Evolutionary conservation across 2,113 vertebrate species (phyloP), one percentile per base, ranked within the genome.

Genomic region (Seriola dumerili): DNA sequence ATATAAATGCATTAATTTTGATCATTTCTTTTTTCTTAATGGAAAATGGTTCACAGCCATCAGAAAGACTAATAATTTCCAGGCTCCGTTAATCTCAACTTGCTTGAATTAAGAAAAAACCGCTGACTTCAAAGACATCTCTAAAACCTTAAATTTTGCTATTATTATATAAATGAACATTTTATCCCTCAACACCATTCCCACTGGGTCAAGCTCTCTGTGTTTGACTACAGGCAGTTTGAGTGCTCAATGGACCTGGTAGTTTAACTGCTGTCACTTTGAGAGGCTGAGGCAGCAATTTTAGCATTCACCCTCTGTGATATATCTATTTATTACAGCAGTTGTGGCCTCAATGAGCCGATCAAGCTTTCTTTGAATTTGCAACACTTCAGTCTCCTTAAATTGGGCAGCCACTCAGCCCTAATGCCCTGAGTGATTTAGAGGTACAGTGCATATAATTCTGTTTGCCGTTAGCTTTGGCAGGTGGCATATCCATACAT

Each of bases 41-140:
- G n/a, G 44, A 65, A 65, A 79, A 74, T 90, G 84, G 79, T 70
- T 76, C 65, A 91, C 78, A 82, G 71, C 84, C 92, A 92, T 91
- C 78, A 84, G 79, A 86, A 50, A 59, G n/a, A 75, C 80, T 40
- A 52, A n/a, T 84, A 0, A 65, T 89, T 89, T 85, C 87, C 83
- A 87, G 89, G 73, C 88, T 93, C 84, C 16, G 1, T 63, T 79
- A n/a, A 57, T 72, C 25, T 75, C 25, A 5, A 16, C 4, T 71
- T 73, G 16, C 17, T 50, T 36, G 7, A 65, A 72, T 52, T 21
- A 52, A 54, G 11, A 17, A 17, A 44, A 70, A 23, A 25, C 12
- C 3, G 5, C 73, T 42, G 42, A 69, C 48, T 55, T 50, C 48
- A 3, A 72, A 66, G 21, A 55, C 13, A 46, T 25, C 9, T 38